A percentile compares a stretch with the other conserved stretches of the same genome.
Conservation (phyloP, 1,140 invertebrate genomes). For the Drosophila nigromelanica region DNA sequence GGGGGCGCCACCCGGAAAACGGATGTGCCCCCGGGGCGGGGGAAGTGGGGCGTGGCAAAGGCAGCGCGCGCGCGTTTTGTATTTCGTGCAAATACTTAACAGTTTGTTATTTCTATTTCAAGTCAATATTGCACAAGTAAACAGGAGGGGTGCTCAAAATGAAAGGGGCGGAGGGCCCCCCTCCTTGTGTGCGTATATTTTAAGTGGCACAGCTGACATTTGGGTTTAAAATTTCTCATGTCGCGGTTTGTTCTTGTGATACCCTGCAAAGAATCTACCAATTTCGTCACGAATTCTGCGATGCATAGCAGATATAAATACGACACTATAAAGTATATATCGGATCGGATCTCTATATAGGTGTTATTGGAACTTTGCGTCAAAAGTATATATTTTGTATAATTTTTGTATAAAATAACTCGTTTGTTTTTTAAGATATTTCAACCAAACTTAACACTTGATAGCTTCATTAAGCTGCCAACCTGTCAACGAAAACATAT, state of each 20-base stretch:
- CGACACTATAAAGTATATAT: too few species aligned
- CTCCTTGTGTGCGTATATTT: conserved; percentile 23
- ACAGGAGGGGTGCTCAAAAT: conserved; percentile 23
- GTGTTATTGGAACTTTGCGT: too few species aligned
- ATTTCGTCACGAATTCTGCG: not conserved
- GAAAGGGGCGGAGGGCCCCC: not conserved
- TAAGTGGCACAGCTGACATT: conserved; percentile 74
- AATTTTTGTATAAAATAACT: too few species aligned
- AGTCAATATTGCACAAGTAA: conserved; percentile 76
- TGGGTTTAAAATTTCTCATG: conserved; percentile 79
- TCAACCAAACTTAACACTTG: too few species aligned
- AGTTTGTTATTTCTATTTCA: conserved; percentile 54
- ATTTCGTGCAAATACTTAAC: conserved; percentile 71
- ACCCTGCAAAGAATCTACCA: not conserved
- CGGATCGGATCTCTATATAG: too few species aligned
- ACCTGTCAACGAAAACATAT: too few species aligned
- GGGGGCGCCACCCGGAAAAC: conserved; percentile 12
- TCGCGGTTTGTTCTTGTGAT: not conserved
- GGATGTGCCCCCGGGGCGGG: not conserved
- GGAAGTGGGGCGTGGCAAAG: not conserved
- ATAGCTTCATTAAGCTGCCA: too few species aligned
- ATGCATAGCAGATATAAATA: too few species aligned
- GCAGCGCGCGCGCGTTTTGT: conserved; percentile 53
- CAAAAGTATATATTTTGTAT: too few species aligned
- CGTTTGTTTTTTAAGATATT: too few species aligned